phyloP scores from a whole-genome alignment of 2,888 invertebrate genomes.

The Ophioninae sp. region DNA sequence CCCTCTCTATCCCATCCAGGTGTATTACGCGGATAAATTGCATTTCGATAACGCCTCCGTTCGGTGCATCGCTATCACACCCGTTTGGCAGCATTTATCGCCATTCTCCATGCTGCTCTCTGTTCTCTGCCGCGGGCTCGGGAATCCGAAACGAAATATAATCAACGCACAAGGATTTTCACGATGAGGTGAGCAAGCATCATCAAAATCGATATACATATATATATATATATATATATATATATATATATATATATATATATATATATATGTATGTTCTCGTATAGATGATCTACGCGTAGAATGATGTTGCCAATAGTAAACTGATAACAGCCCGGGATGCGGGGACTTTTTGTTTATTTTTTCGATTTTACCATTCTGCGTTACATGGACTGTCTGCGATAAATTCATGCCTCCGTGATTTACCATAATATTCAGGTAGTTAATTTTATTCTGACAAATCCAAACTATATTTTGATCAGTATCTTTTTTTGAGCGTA shows the following conservation, averaged over 20 bases:
- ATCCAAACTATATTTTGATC: neutral
- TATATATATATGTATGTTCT: neutral
- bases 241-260: neutral
- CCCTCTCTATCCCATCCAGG: constrained; percentile 7
- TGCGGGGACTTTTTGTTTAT: constrained; percentile 32
- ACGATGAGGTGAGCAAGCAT: constrained; percentile 10
- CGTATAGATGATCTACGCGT: neutral
- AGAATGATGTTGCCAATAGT: constrained; percentile 1
- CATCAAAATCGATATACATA: constrained; percentile 15
- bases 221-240: neutral
- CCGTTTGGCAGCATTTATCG: constrained; percentile 69
- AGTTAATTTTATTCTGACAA: neutral
- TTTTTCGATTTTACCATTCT: constrained; percentile 1
- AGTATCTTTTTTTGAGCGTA: too few relatives aligned
- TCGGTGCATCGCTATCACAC: constrained; percentile 67
- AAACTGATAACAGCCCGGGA: constrained; percentile 22
- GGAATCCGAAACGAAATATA: constrained; percentile 67
- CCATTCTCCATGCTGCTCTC: constrained; percentile 60
- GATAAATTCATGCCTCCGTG: neutral
- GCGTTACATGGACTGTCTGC: neutral
- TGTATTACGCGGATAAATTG: constrained; percentile 66
- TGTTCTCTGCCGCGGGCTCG: constrained; percentile 58
- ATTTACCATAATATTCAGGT: neutral
- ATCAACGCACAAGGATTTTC: constrained; percentile 64
- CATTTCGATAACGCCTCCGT: constrained; percentile 68